These are phyloP conservation scores for Sphaerophoria taeniata DNA, from an alignment of 2,888 invertebrate genomes.

Conservation along the genomic window DNA sequence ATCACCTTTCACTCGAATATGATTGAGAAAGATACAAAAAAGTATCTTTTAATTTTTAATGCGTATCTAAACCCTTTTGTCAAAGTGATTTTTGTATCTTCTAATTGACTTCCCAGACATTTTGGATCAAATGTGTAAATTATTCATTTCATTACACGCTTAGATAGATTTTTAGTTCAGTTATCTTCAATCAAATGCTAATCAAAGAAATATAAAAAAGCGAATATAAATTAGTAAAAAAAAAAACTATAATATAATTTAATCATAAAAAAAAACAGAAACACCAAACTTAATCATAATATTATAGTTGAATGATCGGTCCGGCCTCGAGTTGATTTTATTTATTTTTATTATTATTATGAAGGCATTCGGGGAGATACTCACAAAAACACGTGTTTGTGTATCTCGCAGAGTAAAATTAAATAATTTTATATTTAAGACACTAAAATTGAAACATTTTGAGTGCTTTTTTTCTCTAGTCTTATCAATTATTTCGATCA, in stretches of 20 bases:
- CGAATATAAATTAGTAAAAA: slow-evolving; percentile 50
- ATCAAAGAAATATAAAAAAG: slow-evolving; percentile 64
- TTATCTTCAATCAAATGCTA: slow-evolving; percentile 23
- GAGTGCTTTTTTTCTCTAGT: slow-evolving; percentile 23
- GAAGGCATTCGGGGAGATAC: not conserved
- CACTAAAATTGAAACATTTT: slow-evolving; percentile 49
- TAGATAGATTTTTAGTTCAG: not conserved
- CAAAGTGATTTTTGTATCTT: not conserved
- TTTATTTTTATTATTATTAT: slow-evolving; percentile 7
- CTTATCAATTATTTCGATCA: slow-evolving; percentile 18
- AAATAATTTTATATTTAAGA: slow-evolving; percentile 62
- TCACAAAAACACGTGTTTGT: slow-evolving; percentile 21
- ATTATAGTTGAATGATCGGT: slow-evolving; percentile 57
- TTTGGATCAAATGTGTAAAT: slow-evolving; percentile 5
- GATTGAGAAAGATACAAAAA: not conserved
- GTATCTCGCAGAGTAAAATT: not conserved
- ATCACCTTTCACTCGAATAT: not conserved
- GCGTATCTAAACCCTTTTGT: slow-evolving; percentile 4
- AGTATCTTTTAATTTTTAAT: slow-evolving; percentile 4
- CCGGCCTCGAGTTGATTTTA: slow-evolving; percentile 16
- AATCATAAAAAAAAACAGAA: slow-evolving; percentile 68
- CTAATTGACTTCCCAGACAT: slow-evolving; percentile 5
- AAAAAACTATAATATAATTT: slow-evolving; percentile 53
- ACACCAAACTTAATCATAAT: slow-evolving; percentile 65
- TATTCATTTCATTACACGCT: slow-evolving; percentile 26